Base-by-base conservation (phyloP, 2,113 vertebrate species). In the Dromaius novaehollandiae region DNA sequence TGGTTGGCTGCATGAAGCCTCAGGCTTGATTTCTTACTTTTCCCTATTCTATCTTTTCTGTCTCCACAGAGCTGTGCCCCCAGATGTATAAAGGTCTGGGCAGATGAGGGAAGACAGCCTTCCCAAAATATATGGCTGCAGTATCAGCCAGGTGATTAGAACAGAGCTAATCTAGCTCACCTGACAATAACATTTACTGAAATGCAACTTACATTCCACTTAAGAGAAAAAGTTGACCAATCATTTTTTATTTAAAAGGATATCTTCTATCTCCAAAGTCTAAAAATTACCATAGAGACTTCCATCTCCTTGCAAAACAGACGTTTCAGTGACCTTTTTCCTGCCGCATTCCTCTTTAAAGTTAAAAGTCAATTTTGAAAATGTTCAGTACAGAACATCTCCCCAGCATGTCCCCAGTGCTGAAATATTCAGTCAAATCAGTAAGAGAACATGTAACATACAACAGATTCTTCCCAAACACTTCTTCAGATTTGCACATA, bases 221-320 rank as follows among this genome's bases (percentile, higher is more conserved):
- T 96, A 89, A 97, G 97, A 86, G 58, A 97, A 96, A 92, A 96
- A 65, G 64, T 65, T 88, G 82, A 96, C 69, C 96, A 97, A 96
- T 97, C 97, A 94, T 94, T 97, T 94, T 96, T 91, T 96, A 77
- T 66, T 97, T 88, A 96, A 97, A 97, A 97, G 91, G 48, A 66
- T 95, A 89, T 61, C 89, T 95, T 97, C 92, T 97, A 71, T 79
- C 95, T 97, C 96, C 73, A 68, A 95, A 95, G 93, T 80, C 96
- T 97, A 93, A 94, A 97, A 96, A 80, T 73, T 97, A 89, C 82
- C 60, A 15, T 3, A 88, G 68, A 61, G 81, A 95, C 63, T 22
- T 63, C 42, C n/a, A 81, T 48, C 56, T 86, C 68, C 85, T 88
- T 86, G 78, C 78, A 42, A 97, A 97, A 96, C 71, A 92, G 88